Evolutionary conservation across 2,797 vertebrate genomes (phyloP).

Genomic region (Siniperca scherzeri): DNA sequence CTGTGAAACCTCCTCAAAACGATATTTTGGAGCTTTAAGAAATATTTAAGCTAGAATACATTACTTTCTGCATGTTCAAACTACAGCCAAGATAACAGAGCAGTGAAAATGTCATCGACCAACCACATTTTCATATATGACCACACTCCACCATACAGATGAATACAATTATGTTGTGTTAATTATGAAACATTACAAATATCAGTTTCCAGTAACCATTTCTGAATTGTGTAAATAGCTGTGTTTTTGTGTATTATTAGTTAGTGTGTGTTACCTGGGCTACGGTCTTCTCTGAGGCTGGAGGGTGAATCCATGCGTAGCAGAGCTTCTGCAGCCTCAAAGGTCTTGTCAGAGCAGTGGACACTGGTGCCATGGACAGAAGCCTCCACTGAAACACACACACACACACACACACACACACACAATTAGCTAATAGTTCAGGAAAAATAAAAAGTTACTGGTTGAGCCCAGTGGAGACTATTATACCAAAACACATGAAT

Average conservation of each 20-base stretch:
- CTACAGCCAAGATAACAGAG: not conserved
- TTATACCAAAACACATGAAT: not conserved
- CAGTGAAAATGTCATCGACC: not conserved
- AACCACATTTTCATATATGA: not conserved
- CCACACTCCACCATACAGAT: not conserved
- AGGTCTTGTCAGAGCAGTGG: slow-evolving; percentile 95
- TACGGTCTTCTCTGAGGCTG: slow-evolving; percentile 92
- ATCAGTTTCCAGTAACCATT: not conserved
- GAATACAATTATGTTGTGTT: not conserved
- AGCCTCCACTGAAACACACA: slow-evolving; percentile 91
- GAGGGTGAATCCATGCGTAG: slow-evolving; percentile 98
- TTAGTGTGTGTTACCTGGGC: slow-evolving; percentile 87
- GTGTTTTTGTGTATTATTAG: not conserved
- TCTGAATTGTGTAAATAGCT: not conserved
- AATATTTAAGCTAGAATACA: not conserved
- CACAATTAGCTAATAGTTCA: not conserved
- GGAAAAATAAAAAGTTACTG: not conserved
- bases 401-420: not conserved
- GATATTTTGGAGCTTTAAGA: not conserved
- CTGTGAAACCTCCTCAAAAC: not conserved
- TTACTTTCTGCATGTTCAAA: not conserved
- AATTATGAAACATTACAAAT: not conserved
- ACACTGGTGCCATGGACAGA: slow-evolving; percentile 93
- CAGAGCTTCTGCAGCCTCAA: slow-evolving; percentile 97
- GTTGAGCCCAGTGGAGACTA: not conserved